Base-by-base conservation (phyloP, 2,888 invertebrate genomes). In the Acrocyrtus sp. region DNA sequence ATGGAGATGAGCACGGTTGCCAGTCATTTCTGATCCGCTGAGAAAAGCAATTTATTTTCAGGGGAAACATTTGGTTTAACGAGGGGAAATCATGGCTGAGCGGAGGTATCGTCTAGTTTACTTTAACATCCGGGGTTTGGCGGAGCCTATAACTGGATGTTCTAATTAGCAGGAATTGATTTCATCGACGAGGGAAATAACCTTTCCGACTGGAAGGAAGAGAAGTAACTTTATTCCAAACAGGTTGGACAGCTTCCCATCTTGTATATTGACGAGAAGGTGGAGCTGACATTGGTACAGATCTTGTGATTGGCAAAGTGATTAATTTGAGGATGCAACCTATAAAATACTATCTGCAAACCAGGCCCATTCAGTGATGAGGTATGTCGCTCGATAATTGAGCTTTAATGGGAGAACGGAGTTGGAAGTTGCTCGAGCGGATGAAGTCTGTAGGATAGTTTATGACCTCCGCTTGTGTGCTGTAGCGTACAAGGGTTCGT, bases 381-480 rank as follows among this genome's bases (percentile, higher is more conserved):
- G 58, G 3, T 67, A n/a, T 41, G 51, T 60, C 41, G 68, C 60
- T 15, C 27, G 34, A 8, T 53, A 61, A 22, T 17, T 68, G 0
- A 53, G 68, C 6, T 60, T 68, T 22, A 43, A 68, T n/a, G 68
- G 68, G 6, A 29, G 34, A 1, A 43, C 39, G 6, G 68, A 68
- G 41, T 53, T 60, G 60, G 68, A 68, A n/a, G 41, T 34, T 29
- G 45, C 60, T 10, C 22, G 56, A 8, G 61, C 67, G 47, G 67
- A 73, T 43, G 67, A 67, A 39, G 73, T 56, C 5, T 19, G 27
- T n/a, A 62, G 67, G 17, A 29, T 73, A 1, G 34, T 73, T n/a
- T 73, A 73, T 57, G 73, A 73, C 21, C 27, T 73, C 21, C 19
- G 73, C 12, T 54, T 72, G 27, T 57, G 61, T 43, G 53, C 61